Evolutionary conservation across 30 jellyfish, hydroid and myxozoan genomes (phyloP).

Genomic region (Aurelia sp.): DNA sequence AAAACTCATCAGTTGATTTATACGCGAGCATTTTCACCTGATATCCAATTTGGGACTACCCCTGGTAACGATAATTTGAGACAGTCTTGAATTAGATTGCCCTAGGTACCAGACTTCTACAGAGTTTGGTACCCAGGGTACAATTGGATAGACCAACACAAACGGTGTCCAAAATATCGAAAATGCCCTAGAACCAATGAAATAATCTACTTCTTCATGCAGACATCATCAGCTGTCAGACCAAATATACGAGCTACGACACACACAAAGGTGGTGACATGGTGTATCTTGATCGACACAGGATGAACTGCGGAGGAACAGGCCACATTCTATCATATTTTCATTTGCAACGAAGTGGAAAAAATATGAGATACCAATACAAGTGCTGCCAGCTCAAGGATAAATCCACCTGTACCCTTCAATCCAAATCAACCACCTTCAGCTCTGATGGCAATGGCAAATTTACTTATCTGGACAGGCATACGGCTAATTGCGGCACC

Average conservation of each 20-base stretch:
- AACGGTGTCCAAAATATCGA: neutral
- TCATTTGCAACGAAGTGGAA: constrained; percentile 48
- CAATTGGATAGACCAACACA: neutral
- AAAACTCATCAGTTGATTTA: no score
- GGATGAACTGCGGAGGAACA: constrained; percentile 40
- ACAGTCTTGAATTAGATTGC: no score
- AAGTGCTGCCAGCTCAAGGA: constrained; percentile 37
- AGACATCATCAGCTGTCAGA: constrained; percentile 39
- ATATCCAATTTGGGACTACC: no score
- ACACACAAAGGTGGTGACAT: constrained; percentile 53
- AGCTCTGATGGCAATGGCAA: constrained; percentile 49
- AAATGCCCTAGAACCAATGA: neutral
- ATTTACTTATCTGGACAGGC: constrained; percentile 45
- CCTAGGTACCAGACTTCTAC: no score
- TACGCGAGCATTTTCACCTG: no score
- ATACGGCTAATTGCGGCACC: constrained; percentile 35
- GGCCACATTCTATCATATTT: constrained; percentile 19
- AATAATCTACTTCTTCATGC: neutral
- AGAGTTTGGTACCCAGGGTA: neutral
- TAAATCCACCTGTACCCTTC: neutral
- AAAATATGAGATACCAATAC: constrained; percentile 34
- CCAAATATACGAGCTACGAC: constrained; percentile 24
- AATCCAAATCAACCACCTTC: neutral
- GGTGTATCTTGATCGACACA: constrained; percentile 54
- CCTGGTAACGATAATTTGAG: no score